Base-by-base conservation (phyloP, 1,140 invertebrate species). In the Neodiprion pinetum region DNA sequence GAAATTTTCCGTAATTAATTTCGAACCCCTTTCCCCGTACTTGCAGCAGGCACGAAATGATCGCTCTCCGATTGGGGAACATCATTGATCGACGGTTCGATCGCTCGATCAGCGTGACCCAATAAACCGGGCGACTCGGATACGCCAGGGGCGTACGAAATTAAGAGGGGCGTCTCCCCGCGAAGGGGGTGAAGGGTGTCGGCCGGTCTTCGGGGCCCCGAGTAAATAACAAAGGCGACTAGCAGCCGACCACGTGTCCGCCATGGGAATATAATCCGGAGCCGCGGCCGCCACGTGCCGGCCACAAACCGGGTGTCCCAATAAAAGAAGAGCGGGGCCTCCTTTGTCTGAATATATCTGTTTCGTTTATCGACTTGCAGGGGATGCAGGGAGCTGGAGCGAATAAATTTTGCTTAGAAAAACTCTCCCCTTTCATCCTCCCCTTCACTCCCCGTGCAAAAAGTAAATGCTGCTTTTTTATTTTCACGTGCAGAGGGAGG, bases 221-320 rank as follows among this genome's bases (percentile, higher is more conserved):
- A 14, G 11, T 61, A 61, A 61, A 61, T 61, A 61, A 61, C 53
- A 61, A 61, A 61, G 53, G 11, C 53, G 53, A 17, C 53, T 61
- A 14, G 53, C 53, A 61, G 53, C 4, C 53, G 53, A 61, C 53
- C 53, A 61, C 53, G 53, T 61, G 53, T 17, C 53, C 53, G 53
- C n/a, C n/a, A 61, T 61, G 53, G 53, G 53, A 61, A 61, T 61
- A 61, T 61, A 61, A 61, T 12, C 53, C 28, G 5, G 28, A 40
- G 28, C 53, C n/a, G 4, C 53, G 53, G n/a, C n/a, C 4, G 53
- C 53, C 53, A 61, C 53, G 53, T 61, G 53, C 53, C 53, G n/a
- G 53, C n/a, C n/a, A 17, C 53, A 61, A 61, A 61, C 53, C 53
- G 53, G 53, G 53, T 61, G 53, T 61, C 53, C 53, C n/a, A 61